Conservation (phyloP, 2,888 invertebrate species). For the Digitonthophagus gazella region DNA sequence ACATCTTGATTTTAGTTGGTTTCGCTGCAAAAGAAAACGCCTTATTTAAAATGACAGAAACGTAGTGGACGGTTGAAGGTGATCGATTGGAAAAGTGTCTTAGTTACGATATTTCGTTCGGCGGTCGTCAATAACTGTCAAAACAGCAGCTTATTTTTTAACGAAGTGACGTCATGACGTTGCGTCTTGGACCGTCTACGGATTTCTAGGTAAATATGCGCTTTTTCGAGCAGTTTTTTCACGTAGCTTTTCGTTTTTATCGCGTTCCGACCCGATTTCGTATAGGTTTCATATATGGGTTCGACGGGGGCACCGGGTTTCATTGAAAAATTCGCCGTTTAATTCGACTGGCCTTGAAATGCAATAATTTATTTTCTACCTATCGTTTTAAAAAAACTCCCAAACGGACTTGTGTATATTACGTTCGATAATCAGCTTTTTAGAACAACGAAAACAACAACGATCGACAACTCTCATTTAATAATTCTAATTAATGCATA, state of each 20-base stretch:
- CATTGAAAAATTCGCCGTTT: constrained; percentile 33
- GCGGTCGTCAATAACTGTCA: constrained; percentile 37
- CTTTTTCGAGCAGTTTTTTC: constrained; percentile 34
- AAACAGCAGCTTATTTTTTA: constrained; percentile 42
- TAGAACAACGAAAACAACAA: neutral
- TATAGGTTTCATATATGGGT: constrained; percentile 36
- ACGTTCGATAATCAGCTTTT: too few species aligned
- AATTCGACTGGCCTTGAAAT: constrained; percentile 26
- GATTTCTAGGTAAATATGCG: constrained; percentile 42
- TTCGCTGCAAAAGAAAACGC: constrained; percentile 36
- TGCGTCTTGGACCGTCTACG: constrained; percentile 48
- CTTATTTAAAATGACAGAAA: constrained; percentile 48
- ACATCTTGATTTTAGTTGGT: constrained; percentile 47
- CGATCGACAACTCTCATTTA: neutral
- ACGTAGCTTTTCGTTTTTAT: neutral
- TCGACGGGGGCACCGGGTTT: constrained; percentile 29
- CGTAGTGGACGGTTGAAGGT: constrained; percentile 40
- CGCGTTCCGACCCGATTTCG: neutral
- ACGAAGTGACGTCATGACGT: constrained; percentile 51
- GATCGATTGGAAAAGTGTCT: constrained; percentile 34
- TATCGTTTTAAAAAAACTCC: constrained; percentile 21
- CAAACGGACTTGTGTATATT: constrained; percentile 1
- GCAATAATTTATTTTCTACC: constrained; percentile 24
- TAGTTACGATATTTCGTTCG: constrained; percentile 38
- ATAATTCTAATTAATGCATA: too few species aligned